Evolutionary conservation across 2,888 invertebrate species (phyloP).

Genomic region (Meloe dianella): DNA sequence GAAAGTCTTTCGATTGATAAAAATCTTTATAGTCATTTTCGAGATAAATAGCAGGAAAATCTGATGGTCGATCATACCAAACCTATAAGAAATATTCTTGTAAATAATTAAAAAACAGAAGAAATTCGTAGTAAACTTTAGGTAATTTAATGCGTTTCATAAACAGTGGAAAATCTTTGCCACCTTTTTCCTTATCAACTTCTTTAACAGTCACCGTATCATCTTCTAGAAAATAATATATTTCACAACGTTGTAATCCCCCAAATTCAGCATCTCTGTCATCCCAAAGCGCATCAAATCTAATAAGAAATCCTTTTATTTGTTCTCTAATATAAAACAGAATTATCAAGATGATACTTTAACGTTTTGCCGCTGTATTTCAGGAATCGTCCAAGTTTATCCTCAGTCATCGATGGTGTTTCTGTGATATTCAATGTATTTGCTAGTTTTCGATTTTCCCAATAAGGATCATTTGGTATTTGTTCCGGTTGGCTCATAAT

Average conservation of each 20-base stretch:
- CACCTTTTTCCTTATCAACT: constrained; percentile 72
- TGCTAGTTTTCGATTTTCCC: constrained; percentile 57
- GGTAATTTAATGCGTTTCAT: constrained; percentile 79
- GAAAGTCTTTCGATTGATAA: constrained; percentile 78
- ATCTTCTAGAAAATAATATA: constrained; percentile 82
- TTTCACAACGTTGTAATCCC: constrained; percentile 68
- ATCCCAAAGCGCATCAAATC: constrained; percentile 74
- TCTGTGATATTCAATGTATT: constrained; percentile 41
- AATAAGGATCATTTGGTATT: constrained; percentile 76
- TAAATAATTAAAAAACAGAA: constrained; percentile 44
- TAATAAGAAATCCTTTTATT: constrained; percentile 15
- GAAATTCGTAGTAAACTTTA: constrained; percentile 58
- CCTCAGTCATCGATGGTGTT: constrained; percentile 44
- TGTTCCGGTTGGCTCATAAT: constrained; percentile 73
- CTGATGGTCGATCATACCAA: constrained; percentile 59
- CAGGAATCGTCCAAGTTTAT: constrained; percentile 70
- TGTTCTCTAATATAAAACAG: background rate
- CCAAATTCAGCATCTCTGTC: constrained; percentile 66
- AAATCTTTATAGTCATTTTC: constrained; percentile 76
- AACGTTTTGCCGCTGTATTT: constrained; percentile 82
- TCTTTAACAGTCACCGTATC: constrained; percentile 82
- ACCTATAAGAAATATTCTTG: constrained; percentile 44
- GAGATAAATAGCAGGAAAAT: constrained; percentile 71
- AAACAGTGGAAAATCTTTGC: constrained; percentile 76
- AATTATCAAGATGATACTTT: constrained; percentile 55